phyloP scores from a whole-genome alignment of 2,888 invertebrate species.

The Taphrorychus bicolor region DNA sequence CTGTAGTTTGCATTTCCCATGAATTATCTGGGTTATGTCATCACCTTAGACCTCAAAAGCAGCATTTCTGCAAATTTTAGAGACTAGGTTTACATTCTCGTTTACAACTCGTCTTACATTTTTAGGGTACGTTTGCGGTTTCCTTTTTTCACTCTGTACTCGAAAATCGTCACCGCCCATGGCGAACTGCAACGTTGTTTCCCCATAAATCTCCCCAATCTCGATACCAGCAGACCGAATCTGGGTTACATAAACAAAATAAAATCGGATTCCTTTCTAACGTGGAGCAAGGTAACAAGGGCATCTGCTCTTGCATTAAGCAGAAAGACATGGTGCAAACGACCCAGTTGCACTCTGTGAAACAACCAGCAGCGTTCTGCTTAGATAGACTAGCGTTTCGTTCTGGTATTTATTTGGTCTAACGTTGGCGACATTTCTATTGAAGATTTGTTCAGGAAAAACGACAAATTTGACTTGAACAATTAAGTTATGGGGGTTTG shows the following conservation, averaged over 20 bases:
- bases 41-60: no score
- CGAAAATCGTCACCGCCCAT: not conserved
- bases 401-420: not conserved
- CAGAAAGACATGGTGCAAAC: not conserved
- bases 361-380: not conserved
- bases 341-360: not conserved
- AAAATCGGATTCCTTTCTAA: not conserved
- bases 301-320: not conserved
- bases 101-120: no score
- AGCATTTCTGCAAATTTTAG: no score
- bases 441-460: not conserved
- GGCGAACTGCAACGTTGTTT: not conserved
- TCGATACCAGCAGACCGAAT: not conserved
- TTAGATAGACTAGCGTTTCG: not conserved
- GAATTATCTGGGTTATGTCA: no score
- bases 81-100: no score
- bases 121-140: no score
- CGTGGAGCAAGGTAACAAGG: not conserved
- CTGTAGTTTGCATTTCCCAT: no score
- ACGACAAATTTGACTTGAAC: not conserved
- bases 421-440: not conserved
- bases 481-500: not conserved
- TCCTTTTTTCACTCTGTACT: no score
- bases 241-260: not conserved
- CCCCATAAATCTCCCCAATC: not conserved